phyloP scores from a whole-genome alignment of 37 sponge, comb jelly and placozoan genomes.

The Ianthella basta region DNA sequence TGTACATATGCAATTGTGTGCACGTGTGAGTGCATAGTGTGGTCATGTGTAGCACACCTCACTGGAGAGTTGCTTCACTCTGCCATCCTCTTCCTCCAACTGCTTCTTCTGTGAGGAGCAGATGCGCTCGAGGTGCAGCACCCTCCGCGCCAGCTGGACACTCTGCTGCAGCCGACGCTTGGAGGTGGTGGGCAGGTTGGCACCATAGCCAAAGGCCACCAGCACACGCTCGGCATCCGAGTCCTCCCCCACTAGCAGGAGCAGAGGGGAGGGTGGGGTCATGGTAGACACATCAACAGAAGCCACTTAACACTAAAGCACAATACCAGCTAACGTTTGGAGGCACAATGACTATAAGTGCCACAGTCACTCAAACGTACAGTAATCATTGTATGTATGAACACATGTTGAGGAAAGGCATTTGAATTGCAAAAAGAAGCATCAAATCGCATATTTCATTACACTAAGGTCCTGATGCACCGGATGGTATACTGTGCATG shows the following conservation, averaged over 20 bases:
- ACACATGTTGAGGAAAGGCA: too few species aligned
- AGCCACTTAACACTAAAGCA: too few species aligned
- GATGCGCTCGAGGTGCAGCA: slow-evolving; percentile 70
- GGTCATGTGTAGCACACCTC: slow-evolving; percentile 28
- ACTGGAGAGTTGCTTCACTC: slow-evolving; percentile 26
- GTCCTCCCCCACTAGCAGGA: slow-evolving; percentile 51
- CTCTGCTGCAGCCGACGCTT: slow-evolving; percentile 84
- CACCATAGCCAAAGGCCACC: slow-evolving; percentile 85
- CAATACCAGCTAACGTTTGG: too few species aligned
- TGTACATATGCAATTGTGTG: background rate
- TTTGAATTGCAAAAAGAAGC: too few species aligned
- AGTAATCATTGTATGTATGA: background rate
- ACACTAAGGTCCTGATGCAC: too few species aligned
- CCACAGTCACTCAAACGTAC: too few species aligned
- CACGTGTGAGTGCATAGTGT: background rate
- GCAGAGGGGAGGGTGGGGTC: background rate
- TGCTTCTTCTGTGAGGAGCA: slow-evolving; percentile 54
- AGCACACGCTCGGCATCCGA: slow-evolving; percentile 73
- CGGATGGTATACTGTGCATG: too few species aligned
- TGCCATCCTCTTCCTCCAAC: slow-evolving; percentile 29
- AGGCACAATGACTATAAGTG: too few species aligned
- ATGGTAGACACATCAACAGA: too few species aligned
- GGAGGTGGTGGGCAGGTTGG: slow-evolving; percentile 70
- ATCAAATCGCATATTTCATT: too few species aligned
- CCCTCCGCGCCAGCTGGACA: slow-evolving; percentile 81